A percentile compares a stretch with the other conserved stretches of the same genome.
Evolutionary conservation across 2,888 invertebrate species (phyloP).

Genomic region (Byasa hedistus): DNA sequence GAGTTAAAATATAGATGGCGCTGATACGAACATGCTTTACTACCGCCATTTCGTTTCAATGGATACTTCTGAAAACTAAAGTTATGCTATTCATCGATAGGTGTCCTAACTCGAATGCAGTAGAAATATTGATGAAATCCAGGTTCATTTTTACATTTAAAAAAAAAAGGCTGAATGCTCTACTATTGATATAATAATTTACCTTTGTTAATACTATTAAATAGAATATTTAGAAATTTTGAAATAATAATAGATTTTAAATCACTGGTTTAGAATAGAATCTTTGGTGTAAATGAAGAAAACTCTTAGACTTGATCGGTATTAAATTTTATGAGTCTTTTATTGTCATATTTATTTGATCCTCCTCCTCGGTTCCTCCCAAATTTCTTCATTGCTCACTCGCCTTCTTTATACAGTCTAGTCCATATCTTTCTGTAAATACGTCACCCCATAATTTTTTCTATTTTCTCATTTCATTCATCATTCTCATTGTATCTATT

Average conservation of each 20-base stretch:
- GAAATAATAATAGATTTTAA: too few relatives aligned
- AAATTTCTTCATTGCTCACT: too few relatives aligned
- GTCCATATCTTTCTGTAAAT: too few relatives aligned
- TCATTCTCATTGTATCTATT: too few relatives aligned
- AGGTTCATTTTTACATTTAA: background rate
- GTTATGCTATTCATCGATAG: constrained; percentile 12
- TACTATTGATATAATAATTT: background rate
- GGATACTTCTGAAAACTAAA: background rate
- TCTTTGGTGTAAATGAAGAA: background rate
- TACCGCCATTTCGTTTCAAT: background rate
- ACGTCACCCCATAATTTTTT: too few relatives aligned
- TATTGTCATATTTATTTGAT: too few relatives aligned
- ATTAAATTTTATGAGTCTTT: too few relatives aligned
- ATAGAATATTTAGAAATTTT: too few relatives aligned
- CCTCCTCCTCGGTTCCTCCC: too few relatives aligned
- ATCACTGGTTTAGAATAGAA: background rate
- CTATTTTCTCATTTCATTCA: too few relatives aligned
- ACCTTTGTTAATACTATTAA: background rate
- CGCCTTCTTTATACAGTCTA: too few relatives aligned
- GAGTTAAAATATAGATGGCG: background rate
- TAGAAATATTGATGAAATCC: background rate
- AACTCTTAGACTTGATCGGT: background rate
- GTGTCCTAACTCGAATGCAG: constrained; percentile 13
- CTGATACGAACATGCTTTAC: background rate
- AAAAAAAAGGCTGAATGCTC: background rate